Base-by-base conservation (phyloP, 2,113 vertebrate genomes). In the Puffinus mauretanicus region DNA sequence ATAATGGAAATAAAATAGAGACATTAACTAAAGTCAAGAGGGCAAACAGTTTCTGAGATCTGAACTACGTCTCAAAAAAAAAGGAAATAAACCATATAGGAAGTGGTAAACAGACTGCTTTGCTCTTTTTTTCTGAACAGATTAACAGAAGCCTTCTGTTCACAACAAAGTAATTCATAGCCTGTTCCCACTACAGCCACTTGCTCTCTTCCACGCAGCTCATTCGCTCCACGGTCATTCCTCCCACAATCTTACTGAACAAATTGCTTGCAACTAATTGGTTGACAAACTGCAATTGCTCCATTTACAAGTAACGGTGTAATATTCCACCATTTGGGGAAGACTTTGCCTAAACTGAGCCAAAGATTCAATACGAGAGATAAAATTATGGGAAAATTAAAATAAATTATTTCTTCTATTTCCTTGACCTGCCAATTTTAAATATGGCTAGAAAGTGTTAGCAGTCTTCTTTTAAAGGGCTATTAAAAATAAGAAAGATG, bases 251-350 rank as follows among this genome's bases (percentile, higher is more conserved):
- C 69, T 96, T 67, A 71, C 25, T 27, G 40, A 89, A 76, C 58
- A 93, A 95, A 82, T 44, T 51, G 32, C 38, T 97, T 82, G 36
- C 65, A 93, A 58, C 44, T 82, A 87, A 94, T 89, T 46, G 75
- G 49, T 18, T 91, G 73, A 89, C 26, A 85, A 94, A 89, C 27
- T 95, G 13, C 32, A 87, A 9, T 46, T 82, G 34, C 38, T 58
- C 42, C 8, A 40, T 77, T 88, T 86, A 61, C 34, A 86, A 78
- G 42, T 51, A 79, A 79, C 0, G 3, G 24, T 4, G 1, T 60
- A 85, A 89, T 46, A 82, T 57, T 82, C 36, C 57, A 87, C 40
- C 49, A 89, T 38, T 38, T 36, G 18, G 34, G 62, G 22, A 79
- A 94, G n/a, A 52, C 13, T 90, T 77, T 44, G 17, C 40, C 30